phyloP scores from a whole-genome alignment of 2,113 vertebrate species.

The Syngnathus typhle region DNA sequence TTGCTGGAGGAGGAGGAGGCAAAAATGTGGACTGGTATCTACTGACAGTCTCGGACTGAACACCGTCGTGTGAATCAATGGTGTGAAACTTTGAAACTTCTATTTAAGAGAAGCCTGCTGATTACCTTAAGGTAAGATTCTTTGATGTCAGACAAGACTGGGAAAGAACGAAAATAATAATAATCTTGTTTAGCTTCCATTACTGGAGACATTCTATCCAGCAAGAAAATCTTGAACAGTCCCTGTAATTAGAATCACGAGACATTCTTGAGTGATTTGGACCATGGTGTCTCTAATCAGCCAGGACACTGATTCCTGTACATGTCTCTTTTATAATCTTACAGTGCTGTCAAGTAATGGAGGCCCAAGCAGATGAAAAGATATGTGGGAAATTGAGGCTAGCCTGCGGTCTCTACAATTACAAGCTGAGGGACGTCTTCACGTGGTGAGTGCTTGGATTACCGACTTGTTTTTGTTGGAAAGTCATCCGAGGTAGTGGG shows the following conservation, averaged over 20 bases:
- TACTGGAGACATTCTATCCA: not conserved
- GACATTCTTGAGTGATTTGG: not conserved
- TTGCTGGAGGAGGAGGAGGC: not conserved
- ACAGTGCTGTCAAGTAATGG: constrained; percentile 49
- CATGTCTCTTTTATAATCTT: constrained; percentile 7
- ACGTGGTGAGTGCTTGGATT: constrained; percentile 59
- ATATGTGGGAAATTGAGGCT: constrained; percentile 37
- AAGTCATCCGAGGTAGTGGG: not conserved
- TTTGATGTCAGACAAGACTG: not conserved
- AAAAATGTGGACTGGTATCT: not conserved
- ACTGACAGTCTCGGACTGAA: not conserved
- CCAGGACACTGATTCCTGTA: constrained; percentile 15
- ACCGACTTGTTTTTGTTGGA: not conserved
- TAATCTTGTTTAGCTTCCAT: not conserved
- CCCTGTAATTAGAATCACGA: not conserved
- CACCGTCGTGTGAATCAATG: not conserved
- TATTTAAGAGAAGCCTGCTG: not conserved
- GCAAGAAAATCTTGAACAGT: not conserved
- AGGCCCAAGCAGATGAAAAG: constrained; percentile 18
- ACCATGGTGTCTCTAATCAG: not conserved
- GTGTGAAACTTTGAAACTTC: not conserved
- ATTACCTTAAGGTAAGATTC: not conserved
- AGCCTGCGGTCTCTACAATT: constrained; percentile 31
- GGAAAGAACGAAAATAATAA: not conserved
- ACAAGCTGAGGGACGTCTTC: constrained; percentile 54